Base-by-base conservation (phyloP, 2,113 vertebrate species). In the Tichodroma muraria region DNA sequence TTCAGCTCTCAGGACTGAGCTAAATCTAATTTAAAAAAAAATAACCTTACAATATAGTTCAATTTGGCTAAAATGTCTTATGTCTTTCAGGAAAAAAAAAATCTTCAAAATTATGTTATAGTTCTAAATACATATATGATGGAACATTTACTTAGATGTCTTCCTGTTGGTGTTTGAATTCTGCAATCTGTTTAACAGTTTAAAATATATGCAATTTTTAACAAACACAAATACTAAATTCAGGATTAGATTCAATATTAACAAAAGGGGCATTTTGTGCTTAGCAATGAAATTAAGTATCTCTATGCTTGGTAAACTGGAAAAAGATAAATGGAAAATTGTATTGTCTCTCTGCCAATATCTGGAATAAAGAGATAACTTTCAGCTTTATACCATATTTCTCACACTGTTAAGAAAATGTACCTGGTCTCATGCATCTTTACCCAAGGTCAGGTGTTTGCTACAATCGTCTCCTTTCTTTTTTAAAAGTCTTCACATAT, bases 311-410 rank as follows among this genome's bases (percentile, higher is more conserved):
- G 33, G n/a, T 9, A 95, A 92, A 81, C n/a, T 84, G 65, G 30
- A 68, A 24, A 57, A 89, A 81, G 57, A 92, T 95, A 76, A 82
- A 80, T 90, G 70, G 37, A 94, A 97, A 94, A 78, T 65, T 76
- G 53, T 44, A 65, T 20, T 95, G 65, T 71, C 31, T 88, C 4
- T 63, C 84, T 92, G 81, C 69, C 92, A 95, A 9, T 90, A 84
- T 24, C 73, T 70, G 30, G 33, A 50, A 57, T 52, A 78, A 79
- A 93, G 31, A 70, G 24, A 21, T 80, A 85, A 70, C 49, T 89
- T 83, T 92, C 64, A 71, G 27, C 33, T 69, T 76, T 49, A n/a
- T 53, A 45, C 24, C 4, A 2, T 96, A 92, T 89, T 93, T 83
- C 24, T 83, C 95, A 69, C 27, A 64, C 11, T 95, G 52, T 69